Conservation (phyloP, 2,888 invertebrate genomes). For the Agrochola lota region DNA sequence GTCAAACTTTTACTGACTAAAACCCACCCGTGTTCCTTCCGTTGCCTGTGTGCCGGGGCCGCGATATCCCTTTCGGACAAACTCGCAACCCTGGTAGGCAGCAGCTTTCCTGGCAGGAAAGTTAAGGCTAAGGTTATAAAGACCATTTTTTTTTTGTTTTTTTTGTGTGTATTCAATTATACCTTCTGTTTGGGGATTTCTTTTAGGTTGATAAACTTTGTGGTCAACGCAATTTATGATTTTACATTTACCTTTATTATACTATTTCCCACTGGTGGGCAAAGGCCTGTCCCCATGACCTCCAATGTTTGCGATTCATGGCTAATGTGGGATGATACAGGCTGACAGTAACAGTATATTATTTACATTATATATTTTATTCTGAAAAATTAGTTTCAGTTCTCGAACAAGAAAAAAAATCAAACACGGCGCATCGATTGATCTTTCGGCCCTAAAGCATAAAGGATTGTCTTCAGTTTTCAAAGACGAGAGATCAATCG, state of each 20-base stretch:
- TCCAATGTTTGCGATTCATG: neutral
- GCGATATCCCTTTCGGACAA: too few relatives aligned
- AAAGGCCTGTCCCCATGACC: neutral
- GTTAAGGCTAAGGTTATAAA: neutral
- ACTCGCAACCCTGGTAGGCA: too few relatives aligned
- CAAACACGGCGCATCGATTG: neutral
- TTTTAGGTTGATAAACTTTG: neutral
- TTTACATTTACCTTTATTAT: neutral
- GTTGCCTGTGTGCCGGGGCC: too few relatives aligned
- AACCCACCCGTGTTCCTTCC: too few relatives aligned
- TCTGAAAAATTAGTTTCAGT: too few relatives aligned
- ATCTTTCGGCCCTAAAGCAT: neutral
- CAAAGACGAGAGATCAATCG: neutral
- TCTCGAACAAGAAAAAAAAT: neutral
- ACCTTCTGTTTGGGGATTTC: constrained; percentile 19
- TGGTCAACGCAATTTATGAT: neutral
- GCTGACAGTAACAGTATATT: neutral
- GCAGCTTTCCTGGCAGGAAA: too few relatives aligned
- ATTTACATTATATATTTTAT: neutral
- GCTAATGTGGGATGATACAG: neutral
- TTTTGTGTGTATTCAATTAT: constrained; percentile 19
- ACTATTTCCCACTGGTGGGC: neutral
- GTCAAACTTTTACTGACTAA: too few relatives aligned
- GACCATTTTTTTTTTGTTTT: constrained; percentile 3
- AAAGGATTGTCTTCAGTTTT: neutral